Conservation (phyloP, 30 jellyfish, hydroid and myxozoan genomes). For the Chironex yamaguchii region DNA sequence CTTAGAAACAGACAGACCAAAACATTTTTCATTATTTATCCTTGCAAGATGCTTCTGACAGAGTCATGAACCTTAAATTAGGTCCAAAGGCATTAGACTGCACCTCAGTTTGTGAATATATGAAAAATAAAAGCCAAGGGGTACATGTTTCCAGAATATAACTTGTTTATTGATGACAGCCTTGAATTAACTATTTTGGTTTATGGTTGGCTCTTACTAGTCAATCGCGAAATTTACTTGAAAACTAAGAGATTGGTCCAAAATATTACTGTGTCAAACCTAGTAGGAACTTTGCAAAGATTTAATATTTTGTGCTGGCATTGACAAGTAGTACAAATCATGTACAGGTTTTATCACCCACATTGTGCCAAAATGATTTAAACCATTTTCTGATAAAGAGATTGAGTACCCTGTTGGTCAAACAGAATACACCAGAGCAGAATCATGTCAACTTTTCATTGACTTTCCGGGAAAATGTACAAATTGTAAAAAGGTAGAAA, state of each 20-base stretch:
- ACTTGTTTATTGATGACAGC: neutral
- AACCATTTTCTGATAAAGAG: neutral
- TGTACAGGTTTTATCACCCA: neutral
- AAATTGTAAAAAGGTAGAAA: neutral
- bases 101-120: neutral
- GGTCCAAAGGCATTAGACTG: neutral
- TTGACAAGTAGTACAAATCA: neutral
- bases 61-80: neutral
- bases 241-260: neutral
- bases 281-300: neutral
- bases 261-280: neutral
- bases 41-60: neutral
- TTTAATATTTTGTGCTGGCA: neutral
- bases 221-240: neutral
- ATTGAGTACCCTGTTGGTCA: too few relatives aligned
- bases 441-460: neutral
- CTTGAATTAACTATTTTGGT: neutral
- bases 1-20: too few relatives aligned
- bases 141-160: conserved; percentile 3
- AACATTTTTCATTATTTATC: too few relatives aligned
- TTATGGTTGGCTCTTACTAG: neutral
- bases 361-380: neutral
- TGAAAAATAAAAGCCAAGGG: neutral
- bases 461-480: neutral
- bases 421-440: too few relatives aligned